Conservation (phyloP, 2,797 vertebrate species). For the Rhynchotus rufescens region DNA sequence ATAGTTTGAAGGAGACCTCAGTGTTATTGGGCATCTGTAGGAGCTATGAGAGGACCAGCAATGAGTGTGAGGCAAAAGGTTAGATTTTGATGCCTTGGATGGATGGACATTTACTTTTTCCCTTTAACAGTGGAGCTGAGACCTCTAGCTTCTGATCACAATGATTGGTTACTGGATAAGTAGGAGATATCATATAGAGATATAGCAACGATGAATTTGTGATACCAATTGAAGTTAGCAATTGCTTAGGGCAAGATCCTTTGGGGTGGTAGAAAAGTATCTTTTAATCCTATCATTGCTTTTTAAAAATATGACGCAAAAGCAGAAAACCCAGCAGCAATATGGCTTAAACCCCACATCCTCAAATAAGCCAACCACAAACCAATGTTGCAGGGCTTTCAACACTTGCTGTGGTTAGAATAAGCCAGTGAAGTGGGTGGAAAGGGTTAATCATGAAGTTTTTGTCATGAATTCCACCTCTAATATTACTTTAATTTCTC, state of each 20-base stretch:
- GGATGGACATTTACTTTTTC: background rate
- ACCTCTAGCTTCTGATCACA: background rate
- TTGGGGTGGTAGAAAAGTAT: background rate
- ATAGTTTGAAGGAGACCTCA: background rate
- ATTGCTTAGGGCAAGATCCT: background rate
- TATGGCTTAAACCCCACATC: slow-evolving; percentile 40
- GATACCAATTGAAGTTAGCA: background rate
- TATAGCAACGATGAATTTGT: background rate
- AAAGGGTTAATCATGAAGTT: slow-evolving; percentile 16
- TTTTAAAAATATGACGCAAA: background rate
- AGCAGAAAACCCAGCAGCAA: background rate
- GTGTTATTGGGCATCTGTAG: background rate
- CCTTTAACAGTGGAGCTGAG: background rate
- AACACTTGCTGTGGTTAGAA: slow-evolving; percentile 48
- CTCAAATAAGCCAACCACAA: slow-evolving; percentile 45
- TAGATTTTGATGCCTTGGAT: background rate
- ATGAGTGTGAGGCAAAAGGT: background rate
- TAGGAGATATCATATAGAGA: background rate
- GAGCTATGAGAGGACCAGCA: background rate
- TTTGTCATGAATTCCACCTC: slow-evolving; percentile 5
- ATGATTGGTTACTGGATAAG: background rate
- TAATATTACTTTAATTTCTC: slow-evolving; percentile 8
- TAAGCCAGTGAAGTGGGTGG: background rate
- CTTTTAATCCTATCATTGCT: background rate
- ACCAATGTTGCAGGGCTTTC: slow-evolving; percentile 4